phyloP scores from a whole-genome alignment of 1,140 invertebrate genomes.

The Brachionus calyciflorus region DNA sequence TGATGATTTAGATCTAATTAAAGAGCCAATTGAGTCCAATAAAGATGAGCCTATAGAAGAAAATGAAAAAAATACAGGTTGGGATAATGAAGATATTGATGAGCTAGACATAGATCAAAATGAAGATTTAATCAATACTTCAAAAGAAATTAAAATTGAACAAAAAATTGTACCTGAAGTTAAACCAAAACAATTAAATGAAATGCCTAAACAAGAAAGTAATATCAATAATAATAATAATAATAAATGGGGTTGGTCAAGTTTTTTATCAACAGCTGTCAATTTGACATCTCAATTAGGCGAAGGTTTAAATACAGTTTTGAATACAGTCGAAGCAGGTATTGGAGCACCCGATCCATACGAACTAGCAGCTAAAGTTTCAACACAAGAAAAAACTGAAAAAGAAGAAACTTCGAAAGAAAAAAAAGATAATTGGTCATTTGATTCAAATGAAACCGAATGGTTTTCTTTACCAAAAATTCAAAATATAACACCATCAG shows the following conservation, averaged over 20 bases:
- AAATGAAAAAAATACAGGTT: no score
- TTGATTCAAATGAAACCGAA: conserved; percentile 11
- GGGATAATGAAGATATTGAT: no score
- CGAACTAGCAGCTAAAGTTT: conserved; percentile 65
- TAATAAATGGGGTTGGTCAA: neutral
- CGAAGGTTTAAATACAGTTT: conserved; percentile 70
- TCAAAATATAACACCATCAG: neutral
- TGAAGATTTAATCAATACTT: no score
- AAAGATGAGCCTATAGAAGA: no score
- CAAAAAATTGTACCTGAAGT: no score
- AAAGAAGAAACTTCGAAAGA: neutral
- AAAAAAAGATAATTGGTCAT: neutral
- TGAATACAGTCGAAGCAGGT: conserved; percentile 68
- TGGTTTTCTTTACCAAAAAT: neutral
- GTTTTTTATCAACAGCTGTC: neutral
- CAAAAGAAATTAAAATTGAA: no score
- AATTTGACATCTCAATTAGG: neutral
- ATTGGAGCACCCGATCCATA: conserved; percentile 74
- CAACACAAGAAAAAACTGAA: neutral
- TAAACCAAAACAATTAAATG: no score
- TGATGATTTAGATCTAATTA: no score
- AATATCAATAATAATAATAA: no score
- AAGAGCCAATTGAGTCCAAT: no score
- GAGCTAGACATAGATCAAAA: no score
- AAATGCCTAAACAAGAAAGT: no score